Base-by-base conservation (phyloP, 2,113 vertebrate genomes). In the Alouatta palliata region DNA sequence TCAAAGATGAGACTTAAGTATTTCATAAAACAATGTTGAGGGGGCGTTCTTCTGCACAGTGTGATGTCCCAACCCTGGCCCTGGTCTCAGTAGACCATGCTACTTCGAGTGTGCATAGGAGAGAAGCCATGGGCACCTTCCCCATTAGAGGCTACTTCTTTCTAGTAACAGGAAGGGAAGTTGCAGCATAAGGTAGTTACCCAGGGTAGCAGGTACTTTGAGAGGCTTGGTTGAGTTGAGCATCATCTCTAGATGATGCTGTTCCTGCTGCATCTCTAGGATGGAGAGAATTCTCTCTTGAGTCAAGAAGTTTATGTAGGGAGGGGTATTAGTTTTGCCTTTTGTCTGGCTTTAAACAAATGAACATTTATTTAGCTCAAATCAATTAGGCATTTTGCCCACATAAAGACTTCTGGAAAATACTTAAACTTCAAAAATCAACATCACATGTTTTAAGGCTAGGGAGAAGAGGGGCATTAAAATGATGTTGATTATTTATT, bases 341-440 rank as follows among this genome's bases (percentile, higher is more conserved):
- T 88, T 79, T 54, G 20, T 89, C 35, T 82, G 21, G 66, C 30
- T 87, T 81, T 88, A 96, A 92, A 25, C 54, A 89, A 80, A 73
- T 30, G 49, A n/a, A 27, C 43, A 21, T n/a, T 96, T 54, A 17
- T 52, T 71, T 93, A 75, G 25, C 30, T 66, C 37, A 49, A 7
- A 70, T 49, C 77, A 73, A 82, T 43, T 37, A 47, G 32, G n/a
- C 37, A 73, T 47, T 89, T 84, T 66, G 47, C 56, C 61, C 66
- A 73, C 25, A 23, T 27, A 35, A 91, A 54, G 73, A 86, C 54
- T 87, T 90, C 17, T 45, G 47, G 75, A 37, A 96, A 96, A 90
- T 43, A 70, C 43, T 92, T 71, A 58, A 68, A 71, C 35, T 89
- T 61, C 56, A 70, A 64, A 96, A 85, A 91, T n/a, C 40, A 86